Percentiles rank a stretch among this genome's conserved stretches.
Evolutionary conservation across 2,797 vertebrate genomes (phyloP).

Genomic region (Epinephelus malabaricus): DNA sequence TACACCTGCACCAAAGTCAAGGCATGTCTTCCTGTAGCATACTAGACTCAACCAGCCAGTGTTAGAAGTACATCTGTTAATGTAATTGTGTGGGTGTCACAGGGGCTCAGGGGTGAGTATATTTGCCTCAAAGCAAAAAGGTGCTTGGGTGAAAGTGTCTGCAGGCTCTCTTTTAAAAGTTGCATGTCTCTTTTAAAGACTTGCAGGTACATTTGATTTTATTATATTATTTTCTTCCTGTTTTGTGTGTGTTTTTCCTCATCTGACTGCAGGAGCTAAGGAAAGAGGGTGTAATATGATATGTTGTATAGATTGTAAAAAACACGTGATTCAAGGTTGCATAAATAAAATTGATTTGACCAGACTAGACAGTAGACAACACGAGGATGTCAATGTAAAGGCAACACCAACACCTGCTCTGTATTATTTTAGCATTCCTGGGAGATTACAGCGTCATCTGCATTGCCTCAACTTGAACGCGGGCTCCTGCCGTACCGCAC

Average conservation of each 20-base stretch:
- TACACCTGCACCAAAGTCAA: not conserved
- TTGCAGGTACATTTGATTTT: not conserved
- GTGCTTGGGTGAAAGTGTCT: not conserved
- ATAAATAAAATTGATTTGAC: constrained; percentile 4
- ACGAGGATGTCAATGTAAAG: constrained; percentile 5
- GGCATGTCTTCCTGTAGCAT: not conserved
- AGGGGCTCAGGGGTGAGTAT: not conserved
- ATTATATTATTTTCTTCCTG: not conserved
- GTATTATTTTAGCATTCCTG: constrained; percentile 32
- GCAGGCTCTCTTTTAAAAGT: not conserved
- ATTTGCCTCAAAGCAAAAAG: not conserved
- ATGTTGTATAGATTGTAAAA: constrained; percentile 11
- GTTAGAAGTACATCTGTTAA: not conserved
- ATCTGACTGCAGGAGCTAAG: not conserved
- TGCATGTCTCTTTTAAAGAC: not conserved
- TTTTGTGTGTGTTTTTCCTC: not conserved
- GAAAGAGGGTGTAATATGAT: not conserved
- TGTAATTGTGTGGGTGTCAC: constrained; percentile 14
- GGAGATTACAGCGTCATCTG: constrained; percentile 5
- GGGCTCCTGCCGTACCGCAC: not conserved
- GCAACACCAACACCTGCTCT: constrained; percentile 14
- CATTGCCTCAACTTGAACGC: constrained; percentile 20
- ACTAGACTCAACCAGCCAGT: not conserved
- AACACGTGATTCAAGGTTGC: not conserved
- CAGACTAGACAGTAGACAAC: not conserved